Evolutionary conservation across 2,797 vertebrate species (phyloP).

Genomic region (Cynodonichthys magdalenae): DNA sequence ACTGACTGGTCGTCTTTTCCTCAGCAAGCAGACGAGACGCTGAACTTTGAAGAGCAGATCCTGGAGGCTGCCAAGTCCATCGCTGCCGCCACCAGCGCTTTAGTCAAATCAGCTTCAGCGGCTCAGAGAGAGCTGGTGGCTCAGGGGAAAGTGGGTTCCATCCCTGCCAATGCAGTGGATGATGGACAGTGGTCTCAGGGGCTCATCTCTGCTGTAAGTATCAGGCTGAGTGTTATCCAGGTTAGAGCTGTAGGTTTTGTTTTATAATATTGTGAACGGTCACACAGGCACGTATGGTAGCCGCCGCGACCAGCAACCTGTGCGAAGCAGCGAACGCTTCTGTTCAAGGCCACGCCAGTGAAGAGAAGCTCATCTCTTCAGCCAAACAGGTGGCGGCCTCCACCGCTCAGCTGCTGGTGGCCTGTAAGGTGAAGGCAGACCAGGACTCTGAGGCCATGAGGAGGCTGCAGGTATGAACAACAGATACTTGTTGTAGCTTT

Average conservation of each 20-base stretch:
- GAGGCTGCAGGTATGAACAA: conserved; percentile 88
- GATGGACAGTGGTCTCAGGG: conserved; percentile 99
- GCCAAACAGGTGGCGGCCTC: conserved; percentile 98
- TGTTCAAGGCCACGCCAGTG: conserved; percentile 95
- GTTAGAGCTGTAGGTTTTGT: background rate
- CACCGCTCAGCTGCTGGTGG: conserved; percentile 95
- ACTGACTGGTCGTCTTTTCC: conserved; percentile 23
- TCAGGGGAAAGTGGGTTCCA: conserved; percentile 98
- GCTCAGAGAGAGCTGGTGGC: conserved; percentile 97
- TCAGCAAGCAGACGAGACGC: conserved; percentile 94
- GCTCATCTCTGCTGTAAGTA: conserved; percentile 94
- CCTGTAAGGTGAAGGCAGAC: conserved; percentile 98
- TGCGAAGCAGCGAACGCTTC: conserved; percentile 97
- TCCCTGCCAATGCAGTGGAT: conserved; percentile 93
- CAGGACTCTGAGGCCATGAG: conserved; percentile 98
- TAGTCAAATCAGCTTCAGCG: conserved; percentile 96
- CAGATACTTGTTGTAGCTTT: background rate
- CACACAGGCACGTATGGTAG: conserved; percentile 93
- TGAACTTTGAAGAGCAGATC: conserved; percentile 99
- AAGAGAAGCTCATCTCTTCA: conserved; percentile 98
- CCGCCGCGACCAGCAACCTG: conserved; percentile 95
- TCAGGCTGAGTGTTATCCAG: background rate
- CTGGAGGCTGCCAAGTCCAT: conserved; percentile 97
- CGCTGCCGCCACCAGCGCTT: conserved; percentile 95
- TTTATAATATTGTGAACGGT: background rate